Conservation (phyloP, 2,797 vertebrate species). For the Pangasius macronema region DNA sequence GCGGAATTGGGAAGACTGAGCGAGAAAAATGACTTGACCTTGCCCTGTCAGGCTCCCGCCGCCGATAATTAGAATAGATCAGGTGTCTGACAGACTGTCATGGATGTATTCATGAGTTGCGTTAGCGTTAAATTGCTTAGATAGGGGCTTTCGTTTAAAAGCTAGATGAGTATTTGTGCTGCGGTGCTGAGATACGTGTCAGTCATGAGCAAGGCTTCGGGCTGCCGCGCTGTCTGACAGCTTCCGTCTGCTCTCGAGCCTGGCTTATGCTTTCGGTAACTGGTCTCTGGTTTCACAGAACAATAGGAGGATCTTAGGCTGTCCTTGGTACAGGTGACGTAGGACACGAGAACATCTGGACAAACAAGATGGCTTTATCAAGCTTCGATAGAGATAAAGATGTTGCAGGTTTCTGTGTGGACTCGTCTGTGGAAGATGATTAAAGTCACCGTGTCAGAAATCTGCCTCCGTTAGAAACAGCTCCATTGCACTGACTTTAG, state of each 20-base stretch:
- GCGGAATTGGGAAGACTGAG: conserved; percentile 13
- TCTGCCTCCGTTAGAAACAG: not conserved
- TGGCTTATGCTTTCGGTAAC: too few relatives aligned
- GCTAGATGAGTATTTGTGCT: not conserved
- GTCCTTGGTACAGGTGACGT: not conserved
- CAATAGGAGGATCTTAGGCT: not conserved
- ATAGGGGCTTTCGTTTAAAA: not conserved
- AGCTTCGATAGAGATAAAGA: not conserved
- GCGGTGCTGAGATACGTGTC: not conserved
- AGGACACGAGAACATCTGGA: not conserved
- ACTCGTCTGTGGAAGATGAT: not conserved
- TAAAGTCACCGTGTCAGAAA: not conserved
- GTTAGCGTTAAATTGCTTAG: not conserved
- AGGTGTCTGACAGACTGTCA: not conserved
- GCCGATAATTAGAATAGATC: conserved; percentile 17
- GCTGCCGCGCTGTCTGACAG: not conserved
- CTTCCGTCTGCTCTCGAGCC: not conserved
- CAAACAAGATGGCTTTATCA: not conserved
- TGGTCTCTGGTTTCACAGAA: not conserved
- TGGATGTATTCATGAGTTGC: not conserved
- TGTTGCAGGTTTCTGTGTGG: not conserved
- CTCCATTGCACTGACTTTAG: not conserved
- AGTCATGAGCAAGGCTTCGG: not conserved
- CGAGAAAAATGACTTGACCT: conserved; percentile 23
- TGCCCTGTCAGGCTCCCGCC: not conserved